Percentiles rank a stretch among this genome's conserved stretches.
Evolutionary conservation across 2,797 vertebrate species (phyloP).

Genomic region (Gouania willdenowi): DNA sequence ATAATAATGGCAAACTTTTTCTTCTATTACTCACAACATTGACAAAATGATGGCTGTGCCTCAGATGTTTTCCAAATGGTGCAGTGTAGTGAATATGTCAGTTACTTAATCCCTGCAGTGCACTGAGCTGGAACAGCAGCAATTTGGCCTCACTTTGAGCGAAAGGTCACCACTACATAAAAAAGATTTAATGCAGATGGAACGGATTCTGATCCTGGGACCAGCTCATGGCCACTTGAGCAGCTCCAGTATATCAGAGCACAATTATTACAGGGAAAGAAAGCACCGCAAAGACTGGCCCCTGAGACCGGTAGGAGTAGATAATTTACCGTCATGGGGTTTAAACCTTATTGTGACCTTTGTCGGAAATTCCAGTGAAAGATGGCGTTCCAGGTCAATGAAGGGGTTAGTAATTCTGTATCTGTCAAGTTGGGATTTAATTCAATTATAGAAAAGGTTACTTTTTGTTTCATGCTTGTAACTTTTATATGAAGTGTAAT

Average conservation of each 20-base stretch:
- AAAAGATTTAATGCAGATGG: conserved; percentile 34
- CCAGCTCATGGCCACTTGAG: conserved; percentile 7
- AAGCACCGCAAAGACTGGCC: conserved; percentile 4
- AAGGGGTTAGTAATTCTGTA: background rate
- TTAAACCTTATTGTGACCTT: background rate
- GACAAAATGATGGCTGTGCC: background rate
- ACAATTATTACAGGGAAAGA: background rate
- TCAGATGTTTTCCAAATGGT: background rate
- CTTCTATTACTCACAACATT: background rate
- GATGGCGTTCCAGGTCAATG: conserved; percentile 1
- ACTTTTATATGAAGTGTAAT: too few relatives aligned
- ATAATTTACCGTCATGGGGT: background rate
- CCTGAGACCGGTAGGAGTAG: background rate
- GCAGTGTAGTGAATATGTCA: conserved; percentile 8
- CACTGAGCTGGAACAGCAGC: conserved; percentile 33
- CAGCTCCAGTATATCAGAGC: conserved; percentile 14
- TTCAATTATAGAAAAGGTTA: background rate
- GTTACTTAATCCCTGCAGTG: conserved; percentile 13
- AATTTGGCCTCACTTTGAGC: conserved; percentile 36
- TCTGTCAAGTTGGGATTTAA: background rate
- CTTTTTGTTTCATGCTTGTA: too few relatives aligned
- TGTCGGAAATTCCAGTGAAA: too few relatives aligned
- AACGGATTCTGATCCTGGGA: conserved; percentile 18
- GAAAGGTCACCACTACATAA: conserved; percentile 45
- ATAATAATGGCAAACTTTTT: background rate